Percentiles rank a stretch among this genome's conserved stretches.
These are phyloP conservation scores for Isotomurus palustris DNA, from an alignment of 2,888 invertebrate genomes.

Conservation along the genomic window DNA sequence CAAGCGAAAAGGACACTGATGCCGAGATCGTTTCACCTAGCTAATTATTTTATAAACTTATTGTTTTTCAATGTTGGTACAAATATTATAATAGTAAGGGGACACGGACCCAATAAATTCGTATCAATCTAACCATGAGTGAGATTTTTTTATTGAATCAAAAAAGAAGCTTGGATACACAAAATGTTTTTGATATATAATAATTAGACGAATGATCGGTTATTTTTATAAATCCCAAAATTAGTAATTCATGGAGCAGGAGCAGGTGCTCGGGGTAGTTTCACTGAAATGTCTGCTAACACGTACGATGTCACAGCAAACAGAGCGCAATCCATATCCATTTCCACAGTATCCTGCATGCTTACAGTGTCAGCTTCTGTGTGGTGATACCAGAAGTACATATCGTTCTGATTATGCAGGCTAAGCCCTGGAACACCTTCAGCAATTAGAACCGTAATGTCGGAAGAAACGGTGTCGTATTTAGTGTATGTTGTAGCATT, in stretches of 20 bases:
- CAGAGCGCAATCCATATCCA: conserved; percentile 70
- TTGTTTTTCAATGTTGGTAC: too few relatives aligned
- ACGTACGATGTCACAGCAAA: conserved; percentile 73
- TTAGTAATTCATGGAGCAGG: not conserved
- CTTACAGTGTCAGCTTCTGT: conserved; percentile 70
- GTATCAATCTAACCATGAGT: too few relatives aligned
- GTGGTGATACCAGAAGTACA: conserved; percentile 61
- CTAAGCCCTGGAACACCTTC: conserved; percentile 67
- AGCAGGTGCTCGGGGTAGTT: conserved; percentile 57
- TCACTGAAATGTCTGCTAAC: conserved; percentile 68
- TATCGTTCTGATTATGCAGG: conserved; percentile 62
- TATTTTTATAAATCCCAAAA: too few relatives aligned
- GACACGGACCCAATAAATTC: too few relatives aligned
- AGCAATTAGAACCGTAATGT: conserved; percentile 56
- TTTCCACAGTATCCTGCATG: conserved; percentile 62
- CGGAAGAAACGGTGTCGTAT: conserved; percentile 61
- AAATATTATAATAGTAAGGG: too few relatives aligned
- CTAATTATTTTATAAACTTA: too few relatives aligned
- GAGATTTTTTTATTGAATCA: too few relatives aligned
- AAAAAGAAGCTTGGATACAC: not conserved
- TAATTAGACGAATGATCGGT: too few relatives aligned
- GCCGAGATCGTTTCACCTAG: too few relatives aligned
- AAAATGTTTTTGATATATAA: not conserved
- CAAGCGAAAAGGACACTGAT: too few relatives aligned
- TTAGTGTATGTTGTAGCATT: conserved; percentile 54